Conservation (phyloP, 2,888 invertebrate species). For the Oscheius sp. region DNA sequence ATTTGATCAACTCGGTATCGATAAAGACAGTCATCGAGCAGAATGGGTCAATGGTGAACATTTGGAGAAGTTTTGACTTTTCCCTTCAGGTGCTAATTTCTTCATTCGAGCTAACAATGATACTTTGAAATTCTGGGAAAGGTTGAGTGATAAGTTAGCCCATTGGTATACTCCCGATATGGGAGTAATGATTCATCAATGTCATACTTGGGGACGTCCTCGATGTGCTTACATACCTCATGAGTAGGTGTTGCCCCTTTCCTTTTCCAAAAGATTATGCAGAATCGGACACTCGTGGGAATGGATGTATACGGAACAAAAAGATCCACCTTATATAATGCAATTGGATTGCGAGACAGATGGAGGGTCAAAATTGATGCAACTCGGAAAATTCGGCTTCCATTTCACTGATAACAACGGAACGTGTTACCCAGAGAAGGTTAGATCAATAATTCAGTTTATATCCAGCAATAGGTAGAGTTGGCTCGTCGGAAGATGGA, state of each 20-base stretch:
- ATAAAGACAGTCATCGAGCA: conserved; percentile 60
- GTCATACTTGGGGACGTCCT: conserved; percentile 66
- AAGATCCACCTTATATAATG: conserved; percentile 66
- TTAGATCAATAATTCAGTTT: conserved; percentile 10
- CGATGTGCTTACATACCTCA: conserved; percentile 68
- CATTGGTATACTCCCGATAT: conserved; percentile 70
- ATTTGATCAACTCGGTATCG: conserved; percentile 68
- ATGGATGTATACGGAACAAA: conserved; percentile 70
- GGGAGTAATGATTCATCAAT: conserved; percentile 70
- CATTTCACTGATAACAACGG: conserved; percentile 67
- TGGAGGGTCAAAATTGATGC: conserved; percentile 67
- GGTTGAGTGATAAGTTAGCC: conserved; percentile 63
- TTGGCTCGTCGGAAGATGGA: conserved; percentile 62
- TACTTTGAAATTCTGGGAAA: conserved; percentile 67
- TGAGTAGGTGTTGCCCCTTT: conserved; percentile 51
- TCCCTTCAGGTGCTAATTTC: conserved; percentile 65
- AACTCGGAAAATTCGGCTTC: conserved; percentile 67
- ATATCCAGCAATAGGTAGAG: conserved; percentile 41
- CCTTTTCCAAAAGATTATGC: neutral
- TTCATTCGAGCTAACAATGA: conserved; percentile 67
- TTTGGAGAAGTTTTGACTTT: neutral
- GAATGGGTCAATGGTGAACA: conserved; percentile 70
- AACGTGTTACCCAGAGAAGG: conserved; percentile 58
- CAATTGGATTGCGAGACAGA: conserved; percentile 70
- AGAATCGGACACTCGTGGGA: conserved; percentile 69